These are phyloP conservation scores for Mergus octosetaceus DNA, from an alignment of 2,797 vertebrate genomes.

Conservation along the genomic window DNA sequence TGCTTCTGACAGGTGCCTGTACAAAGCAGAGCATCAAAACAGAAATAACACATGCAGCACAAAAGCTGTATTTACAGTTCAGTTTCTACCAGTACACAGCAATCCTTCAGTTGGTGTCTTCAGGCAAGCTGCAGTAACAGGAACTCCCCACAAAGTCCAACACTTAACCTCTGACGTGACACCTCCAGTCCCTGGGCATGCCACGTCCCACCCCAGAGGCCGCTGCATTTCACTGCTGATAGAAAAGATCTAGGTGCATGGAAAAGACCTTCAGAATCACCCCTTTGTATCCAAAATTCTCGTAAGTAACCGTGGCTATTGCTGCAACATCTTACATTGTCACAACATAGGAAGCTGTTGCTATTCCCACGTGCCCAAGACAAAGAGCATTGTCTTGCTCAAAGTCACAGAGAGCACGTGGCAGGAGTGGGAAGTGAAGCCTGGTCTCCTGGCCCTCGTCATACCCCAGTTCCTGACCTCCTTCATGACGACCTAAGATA, in stretches of 20 bases:
- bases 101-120: neutral
- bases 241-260: neutral
- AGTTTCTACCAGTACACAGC: neutral
- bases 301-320: neutral
- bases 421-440: neutral
- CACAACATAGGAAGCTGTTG: neutral
- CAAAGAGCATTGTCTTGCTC: neutral
- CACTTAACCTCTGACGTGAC: fast-evolving
- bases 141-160: neutral
- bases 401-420: neutral
- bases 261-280: neutral
- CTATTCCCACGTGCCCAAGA: neutral
- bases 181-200: neutral
- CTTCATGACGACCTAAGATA: neutral
- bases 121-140: neutral
- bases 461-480: slow-evolving; percentile 23
- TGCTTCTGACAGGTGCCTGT: neutral
- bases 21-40: neutral
- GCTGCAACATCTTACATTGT: neutral
- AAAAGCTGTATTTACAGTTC: neutral
- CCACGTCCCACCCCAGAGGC: neutral
- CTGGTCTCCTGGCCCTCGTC: neutral
- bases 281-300: neutral
- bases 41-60: neutral
- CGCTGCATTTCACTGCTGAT: neutral